Conservation (phyloP, 2,797 vertebrate species). For the Arnoldichthys spilopterus region DNA sequence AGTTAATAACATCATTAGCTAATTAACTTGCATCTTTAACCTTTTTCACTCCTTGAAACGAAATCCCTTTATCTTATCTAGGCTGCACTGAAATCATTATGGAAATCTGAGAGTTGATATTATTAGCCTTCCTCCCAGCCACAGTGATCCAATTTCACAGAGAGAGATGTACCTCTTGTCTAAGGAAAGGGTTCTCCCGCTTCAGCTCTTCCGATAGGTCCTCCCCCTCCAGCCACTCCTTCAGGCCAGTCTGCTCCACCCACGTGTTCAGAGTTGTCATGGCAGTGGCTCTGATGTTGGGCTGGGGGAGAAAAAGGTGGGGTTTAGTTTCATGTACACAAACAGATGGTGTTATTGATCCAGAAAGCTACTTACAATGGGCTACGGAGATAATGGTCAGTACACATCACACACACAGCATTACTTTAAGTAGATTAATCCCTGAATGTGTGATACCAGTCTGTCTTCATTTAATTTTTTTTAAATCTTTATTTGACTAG, state of each 20-base stretch:
- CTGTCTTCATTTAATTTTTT: background rate
- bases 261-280: conserved; percentile 90
- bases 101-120: background rate
- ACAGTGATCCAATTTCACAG: background rate
- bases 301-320: conserved; percentile 68
- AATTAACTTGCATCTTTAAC: background rate
- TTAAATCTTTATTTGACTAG: background rate
- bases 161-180: conserved; percentile 86
- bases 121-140: background rate
- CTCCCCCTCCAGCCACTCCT: conserved; percentile 97
- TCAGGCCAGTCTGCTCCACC: conserved; percentile 98
- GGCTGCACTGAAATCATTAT: background rate
- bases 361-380: background rate
- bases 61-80: background rate
- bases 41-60: background rate
- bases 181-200: conserved; percentile 93
- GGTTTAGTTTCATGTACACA: conserved; percentile 23
- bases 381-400: background rate
- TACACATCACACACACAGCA: background rate
- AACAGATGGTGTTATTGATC: conserved; percentile 17
- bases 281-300: conserved; percentile 88
- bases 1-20: background rate
- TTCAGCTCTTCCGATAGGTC: conserved; percentile 95
- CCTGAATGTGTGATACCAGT: too few relatives aligned
- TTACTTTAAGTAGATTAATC: background rate